phyloP scores from a whole-genome alignment of 2,113 vertebrate species.

The Camelus bactrianus region DNA sequence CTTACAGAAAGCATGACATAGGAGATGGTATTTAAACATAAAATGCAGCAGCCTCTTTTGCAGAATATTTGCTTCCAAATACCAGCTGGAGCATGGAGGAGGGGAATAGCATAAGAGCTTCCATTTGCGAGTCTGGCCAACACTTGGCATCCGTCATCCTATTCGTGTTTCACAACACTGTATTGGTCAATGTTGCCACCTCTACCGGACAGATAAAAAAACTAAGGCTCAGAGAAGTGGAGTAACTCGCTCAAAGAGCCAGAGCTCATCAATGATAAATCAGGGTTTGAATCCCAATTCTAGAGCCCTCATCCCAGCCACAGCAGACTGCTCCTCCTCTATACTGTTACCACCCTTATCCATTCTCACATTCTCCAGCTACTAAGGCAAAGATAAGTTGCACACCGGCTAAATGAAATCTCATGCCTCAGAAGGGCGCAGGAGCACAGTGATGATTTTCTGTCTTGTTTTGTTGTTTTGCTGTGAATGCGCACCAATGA shows the following conservation, averaged over 20 bases:
- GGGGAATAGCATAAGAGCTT: too few species aligned
- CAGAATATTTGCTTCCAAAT: not conserved
- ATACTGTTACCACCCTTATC: rapidly evolving
- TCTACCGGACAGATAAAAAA: not conserved
- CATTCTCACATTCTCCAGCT: not conserved
- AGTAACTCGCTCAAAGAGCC: not conserved
- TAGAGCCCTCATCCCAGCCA: not conserved
- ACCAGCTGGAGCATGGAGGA: not conserved
- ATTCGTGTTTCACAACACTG: not conserved
- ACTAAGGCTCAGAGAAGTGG: not conserved
- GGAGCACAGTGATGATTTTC: not conserved
- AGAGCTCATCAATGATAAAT: too few species aligned
- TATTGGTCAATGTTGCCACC: not conserved
- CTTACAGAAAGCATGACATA: not conserved
- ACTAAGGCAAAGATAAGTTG: not conserved
- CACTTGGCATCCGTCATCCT: rapidly evolving
- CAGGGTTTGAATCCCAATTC: not conserved
- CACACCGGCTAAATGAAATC: not conserved
- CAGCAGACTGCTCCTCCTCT: rapidly evolving
- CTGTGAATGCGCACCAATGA: rapidly evolving
- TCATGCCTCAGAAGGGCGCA: not conserved
- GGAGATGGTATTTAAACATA: not conserved
- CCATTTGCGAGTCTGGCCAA: not conserved
- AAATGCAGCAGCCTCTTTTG: not conserved
- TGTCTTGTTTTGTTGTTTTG: not conserved